Evolutionary conservation across 2,888 invertebrate genomes (phyloP).

Genomic region (Syrphus vitripennis): DNA sequence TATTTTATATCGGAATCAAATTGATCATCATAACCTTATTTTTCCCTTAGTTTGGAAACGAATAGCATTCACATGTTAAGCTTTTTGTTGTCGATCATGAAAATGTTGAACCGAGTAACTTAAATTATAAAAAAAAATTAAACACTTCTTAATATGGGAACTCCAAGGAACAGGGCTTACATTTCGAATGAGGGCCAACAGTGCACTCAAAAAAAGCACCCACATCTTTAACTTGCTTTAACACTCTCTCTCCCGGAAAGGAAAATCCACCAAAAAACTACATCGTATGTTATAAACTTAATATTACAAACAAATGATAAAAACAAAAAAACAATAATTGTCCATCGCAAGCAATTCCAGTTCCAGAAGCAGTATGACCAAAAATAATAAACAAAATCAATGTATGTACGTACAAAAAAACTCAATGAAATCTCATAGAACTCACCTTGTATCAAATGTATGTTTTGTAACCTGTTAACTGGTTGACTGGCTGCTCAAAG

Average conservation of each 20-base stretch:
- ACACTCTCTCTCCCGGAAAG: slow-evolving; percentile 62
- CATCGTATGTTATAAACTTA: neutral
- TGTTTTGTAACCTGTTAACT: slow-evolving; percentile 54
- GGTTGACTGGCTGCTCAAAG: slow-evolving; percentile 26
- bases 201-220: slow-evolving; percentile 23
- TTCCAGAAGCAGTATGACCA: slow-evolving; percentile 25
- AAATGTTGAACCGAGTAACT: too few relatives aligned
- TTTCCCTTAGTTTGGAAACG: neutral
- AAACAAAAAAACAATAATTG: slow-evolving; percentile 21
- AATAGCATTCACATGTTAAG: neutral
- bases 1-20: too few relatives aligned
- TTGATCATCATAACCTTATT: too few relatives aligned
- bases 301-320: slow-evolving; percentile 1
- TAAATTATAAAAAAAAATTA: neutral
- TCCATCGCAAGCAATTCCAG: slow-evolving; percentile 28
- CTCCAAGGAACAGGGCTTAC: slow-evolving; percentile 19
- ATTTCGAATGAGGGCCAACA: neutral
- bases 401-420: slow-evolving; percentile 20
- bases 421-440: slow-evolving; percentile 48
- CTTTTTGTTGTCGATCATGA: neutral
- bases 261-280: slow-evolving; percentile 29
- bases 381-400: slow-evolving; percentile 24
- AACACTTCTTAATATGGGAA: neutral
- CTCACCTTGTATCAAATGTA: slow-evolving; percentile 68
- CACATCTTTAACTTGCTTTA: slow-evolving; percentile 47